Evolutionary conservation across 2,113 vertebrate species (phyloP).

Genomic region (Probosciger aterrimus): DNA sequence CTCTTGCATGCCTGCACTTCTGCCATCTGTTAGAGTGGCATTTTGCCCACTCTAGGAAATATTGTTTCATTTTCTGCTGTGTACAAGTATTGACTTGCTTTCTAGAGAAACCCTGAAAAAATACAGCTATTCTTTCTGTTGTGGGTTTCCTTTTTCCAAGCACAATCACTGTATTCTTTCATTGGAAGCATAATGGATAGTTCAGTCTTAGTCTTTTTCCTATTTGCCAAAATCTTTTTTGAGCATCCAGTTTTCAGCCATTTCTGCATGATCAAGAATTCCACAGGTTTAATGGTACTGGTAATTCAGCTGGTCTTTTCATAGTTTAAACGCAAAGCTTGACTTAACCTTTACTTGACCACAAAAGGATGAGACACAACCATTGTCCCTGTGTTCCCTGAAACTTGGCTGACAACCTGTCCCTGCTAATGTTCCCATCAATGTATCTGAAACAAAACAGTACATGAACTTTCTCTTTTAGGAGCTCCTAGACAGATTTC

Average conservation of each 20-base stretch:
- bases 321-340: not conserved
- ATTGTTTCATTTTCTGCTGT: not conserved
- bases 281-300: not conserved
- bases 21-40: constrained; percentile 36
- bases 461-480: not conserved
- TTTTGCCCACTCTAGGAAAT: constrained; percentile 17
- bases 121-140: not conserved
- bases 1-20: constrained; percentile 33
- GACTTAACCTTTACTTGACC: not conserved
- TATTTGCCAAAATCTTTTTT: not conserved
- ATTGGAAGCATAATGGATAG: not conserved
- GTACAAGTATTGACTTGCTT: not conserved
- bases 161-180: not conserved
- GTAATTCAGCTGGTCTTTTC: not conserved
- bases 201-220: not conserved
- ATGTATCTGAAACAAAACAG: not conserved
- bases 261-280: not conserved
- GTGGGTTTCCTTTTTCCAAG: not conserved
- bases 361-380: not conserved
- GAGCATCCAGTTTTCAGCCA: not conserved
- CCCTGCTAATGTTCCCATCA: not conserved
- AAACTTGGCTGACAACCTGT: not conserved
- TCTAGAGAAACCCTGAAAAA: constrained; percentile 25
- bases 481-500: not conserved
- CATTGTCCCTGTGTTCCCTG: not conserved